Evolutionary conservation across 1,140 invertebrate genomes (phyloP), one percentile per base, ranked within the genome.

Genomic region (Gryllus bimaculatus): DNA sequence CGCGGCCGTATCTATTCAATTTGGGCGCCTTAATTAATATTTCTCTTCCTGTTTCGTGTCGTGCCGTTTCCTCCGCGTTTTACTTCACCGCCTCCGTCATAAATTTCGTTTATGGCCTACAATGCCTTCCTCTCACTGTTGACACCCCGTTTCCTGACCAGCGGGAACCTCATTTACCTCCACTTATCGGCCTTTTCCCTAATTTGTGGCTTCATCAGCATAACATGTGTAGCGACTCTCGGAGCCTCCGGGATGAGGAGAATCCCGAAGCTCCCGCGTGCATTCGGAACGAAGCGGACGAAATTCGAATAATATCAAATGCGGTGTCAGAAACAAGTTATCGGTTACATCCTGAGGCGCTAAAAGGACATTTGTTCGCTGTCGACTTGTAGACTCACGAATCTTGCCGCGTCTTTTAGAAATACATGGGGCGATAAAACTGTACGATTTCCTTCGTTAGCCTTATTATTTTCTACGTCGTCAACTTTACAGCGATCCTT

Each of bases 91-190:
- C 18, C 26, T 66, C 10, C 54, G 18, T 7, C 18, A 66, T 66
- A 66, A 66, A 66, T 66, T 66, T 66, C 54, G 54, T 66, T 66
- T 66, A 66, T 66, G 54, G 54, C 54, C 54, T 18, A 66, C 54
- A 66, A 66, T 66, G 54, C 18, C 54, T 66, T 66, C 54, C 54
- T 66, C 54, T 66, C 18, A 10, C 54, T 66, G 54, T 66, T 66
- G 54, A 66, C 54, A 66, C 54, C 18, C 18, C 54, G 54, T 66
- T 66, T 66, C 54, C 54, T 66, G 54, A 13, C 54, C 54, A 39
- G 54, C 54, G 18, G 18, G 18, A 18, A 18, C 18, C 54, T 66
- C 54, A 66, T 66, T 66, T 66, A 66, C 54, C 54, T 66, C 54
- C 2, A 66, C 54, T 66, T 66, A 66, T 66, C 54, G 10, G 2